Evolutionary conservation across 2,888 invertebrate genomes (phyloP), one percentile per base, ranked within the genome.

Genomic region (Xylophagus ater): DNA sequence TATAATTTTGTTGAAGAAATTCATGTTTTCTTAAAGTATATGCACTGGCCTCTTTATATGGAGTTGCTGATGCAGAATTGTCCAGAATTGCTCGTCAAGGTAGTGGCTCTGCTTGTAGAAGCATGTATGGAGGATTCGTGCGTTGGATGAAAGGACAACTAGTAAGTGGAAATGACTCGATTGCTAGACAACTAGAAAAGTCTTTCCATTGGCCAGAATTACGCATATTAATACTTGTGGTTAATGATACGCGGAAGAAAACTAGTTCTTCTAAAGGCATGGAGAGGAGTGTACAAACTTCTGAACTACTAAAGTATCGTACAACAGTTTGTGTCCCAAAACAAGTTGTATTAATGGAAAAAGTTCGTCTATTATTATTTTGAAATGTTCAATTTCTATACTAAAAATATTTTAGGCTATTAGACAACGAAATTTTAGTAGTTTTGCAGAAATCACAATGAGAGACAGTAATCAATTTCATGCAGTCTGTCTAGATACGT

Each of bases 391-490:
- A 6, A 33, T 26, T 28, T 38, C 10, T 24, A n/a, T 25, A 13
- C 21, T 23, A 14, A 18, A 15, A 14, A 40, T 31, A 34, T 10
- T 21, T 46, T 15, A 57, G 38, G 70, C 72, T 0, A 74, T 76
- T 17, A 58, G 69, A 40, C 47, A 69, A 47, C 78, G 69, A 52
- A 73, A 97, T 65, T 98, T 94, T 61, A 56, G 72, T 18, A 72
- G 66, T 28, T 93, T 97, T 69, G 93, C 89, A n/a, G 78, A 85
- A 57, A 70, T 96, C 15, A 92, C 93, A 0, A 99, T 99, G 87
- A 80, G 79, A 62, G 98, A 98, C 55, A 94, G 94, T 44, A 97
- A 98, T 70, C 89, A 94, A 59, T 81, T 98, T 55, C 98, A 98
- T 70, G 92, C 94, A 0, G 71, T 89, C 18, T 89, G 89, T 53